Base-by-base conservation (phyloP, 2,888 invertebrate species). In the Unio delphinus region DNA sequence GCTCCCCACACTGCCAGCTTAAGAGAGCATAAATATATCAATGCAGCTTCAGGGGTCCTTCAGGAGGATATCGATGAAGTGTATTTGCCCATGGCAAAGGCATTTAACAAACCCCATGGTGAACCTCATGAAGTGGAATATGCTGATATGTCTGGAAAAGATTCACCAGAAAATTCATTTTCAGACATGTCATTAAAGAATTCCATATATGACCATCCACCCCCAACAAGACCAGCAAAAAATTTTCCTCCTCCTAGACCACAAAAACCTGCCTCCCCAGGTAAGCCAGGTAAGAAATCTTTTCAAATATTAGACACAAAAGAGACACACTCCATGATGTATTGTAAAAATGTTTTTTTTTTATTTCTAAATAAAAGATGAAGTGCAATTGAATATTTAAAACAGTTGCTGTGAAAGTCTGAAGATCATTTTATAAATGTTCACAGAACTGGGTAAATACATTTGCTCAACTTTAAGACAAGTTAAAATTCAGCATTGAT, bases 21-120 rank as follows among this genome's bases (percentile, higher is more conserved):
- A 23, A 68, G 61, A 58, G 69, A 78, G 64, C 78, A 83, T 72
- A 75, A 73, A 45, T 86, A 86, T 57, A 75, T 83, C 55, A 86
- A 86, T 65, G 80, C 83, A 20, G 76, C 71, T 4, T 70, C 76
- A 6, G 78, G 81, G 8, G 67, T 66, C 15, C 75, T 78, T 8
- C 70, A 61, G 7, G 60, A 69, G 34, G 64, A 66, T 11, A 69
- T 64, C 55, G 80, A 82, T 64, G 76, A 80, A 56, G 67, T 73
- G 34, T 82, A 82, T 69, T 71, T 82, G 30, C 73, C 80, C 15
- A 82, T 82, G 80, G 55, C 34, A 17, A 57, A 64, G 15, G 69
- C 58, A 67, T 68, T 72, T 15, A 55, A 78, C 28, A 72, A 73
- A 68, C 70, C 78, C 64, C 76, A 75, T 61, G 73, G 74, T 56